Evolutionary conservation across 2,888 invertebrate genomes (phyloP), one percentile per base, ranked within the genome.

Genomic region (Watsonalla binaria): DNA sequence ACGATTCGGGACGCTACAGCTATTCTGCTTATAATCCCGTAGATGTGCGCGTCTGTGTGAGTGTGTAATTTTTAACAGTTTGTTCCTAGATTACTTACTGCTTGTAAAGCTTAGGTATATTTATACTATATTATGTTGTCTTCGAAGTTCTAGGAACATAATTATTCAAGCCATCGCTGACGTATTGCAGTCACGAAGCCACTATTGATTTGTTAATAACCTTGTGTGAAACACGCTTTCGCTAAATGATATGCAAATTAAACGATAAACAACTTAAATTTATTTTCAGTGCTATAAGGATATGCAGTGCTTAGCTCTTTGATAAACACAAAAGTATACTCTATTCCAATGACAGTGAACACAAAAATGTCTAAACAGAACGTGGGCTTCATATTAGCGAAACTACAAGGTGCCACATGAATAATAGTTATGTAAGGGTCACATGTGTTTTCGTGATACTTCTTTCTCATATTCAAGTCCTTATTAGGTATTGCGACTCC

Each of bases 171-270:
- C 53, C 58, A 42, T 42, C 42, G 54, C 53, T 55, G 53, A 55
- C 59, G 58, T 58, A 15, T 37, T 59, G 57, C 49, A 49, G 61
- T 53, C 57, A 57, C 57, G 53, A 66, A 73, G 70, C 75, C 73
- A 73, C 68, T 72, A 70, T 72, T 61, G 65, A 74, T 76, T 71
- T 60, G 58, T 68, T 66, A 71, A 70, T 68, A 76, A 58, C 82
- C 84, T 86, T 83, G 79, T 65, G 60, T 57, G 64, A 61, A 72
- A 78, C 84, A 84, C 80, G 84, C 72, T 80, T 80, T 80, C 71
- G 77, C 76, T 82, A 80, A 84, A 76, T 65, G 65, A 66, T 72
- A 72, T 72, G 74, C 70, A 74, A 82, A 83, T 76, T 54, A 49
- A 15, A 54, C 48, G 11, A 34, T 51, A 52, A 48, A 53, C 46